Evolutionary conservation across 1,140 invertebrate genomes (phyloP).

Genomic region (Mactra quadrangularis): DNA sequence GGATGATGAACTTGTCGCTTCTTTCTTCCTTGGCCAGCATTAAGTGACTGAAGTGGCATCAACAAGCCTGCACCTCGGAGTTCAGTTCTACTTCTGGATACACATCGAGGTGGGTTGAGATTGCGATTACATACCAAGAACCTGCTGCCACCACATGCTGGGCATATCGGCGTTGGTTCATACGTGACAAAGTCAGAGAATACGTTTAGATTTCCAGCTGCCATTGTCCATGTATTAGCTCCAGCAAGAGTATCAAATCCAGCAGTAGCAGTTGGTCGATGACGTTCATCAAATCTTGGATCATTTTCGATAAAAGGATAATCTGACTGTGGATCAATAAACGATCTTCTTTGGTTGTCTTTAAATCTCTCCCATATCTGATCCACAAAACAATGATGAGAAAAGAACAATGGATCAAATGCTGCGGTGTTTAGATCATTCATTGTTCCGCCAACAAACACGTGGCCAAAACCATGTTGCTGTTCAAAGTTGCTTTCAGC

Average conservation of each 20-base stretch:
- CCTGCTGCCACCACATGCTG: slow-evolving; percentile 68
- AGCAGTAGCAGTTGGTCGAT: slow-evolving; percentile 52
- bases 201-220: slow-evolving; percentile 67
- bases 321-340: slow-evolving; percentile 62
- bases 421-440: slow-evolving; percentile 72
- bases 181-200: slow-evolving; percentile 67
- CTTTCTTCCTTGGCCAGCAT: too few species aligned
- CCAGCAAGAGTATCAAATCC: slow-evolving; percentile 68
- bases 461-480: slow-evolving; percentile 72
- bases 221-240: slow-evolving; percentile 38
- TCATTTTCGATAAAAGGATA: slow-evolving; percentile 44
- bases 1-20: neutral
- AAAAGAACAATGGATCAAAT: slow-evolving; percentile 83
- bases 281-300: slow-evolving; percentile 36
- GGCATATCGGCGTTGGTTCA: slow-evolving; percentile 70
- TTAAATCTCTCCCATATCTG: slow-evolving; percentile 76
- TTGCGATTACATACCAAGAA: slow-evolving; percentile 65
- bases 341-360: slow-evolving; percentile 60
- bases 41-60: neutral
- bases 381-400: slow-evolving; percentile 83
- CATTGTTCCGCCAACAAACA: slow-evolving; percentile 75
- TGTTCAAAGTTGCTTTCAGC: slow-evolving; percentile 70
- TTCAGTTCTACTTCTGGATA: slow-evolving; percentile 41
- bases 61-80: neutral
- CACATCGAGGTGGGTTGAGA: slow-evolving; percentile 30